Evolutionary conservation across 1,140 invertebrate species (phyloP).

Genomic region (Rhopalosiphum maidis): DNA sequence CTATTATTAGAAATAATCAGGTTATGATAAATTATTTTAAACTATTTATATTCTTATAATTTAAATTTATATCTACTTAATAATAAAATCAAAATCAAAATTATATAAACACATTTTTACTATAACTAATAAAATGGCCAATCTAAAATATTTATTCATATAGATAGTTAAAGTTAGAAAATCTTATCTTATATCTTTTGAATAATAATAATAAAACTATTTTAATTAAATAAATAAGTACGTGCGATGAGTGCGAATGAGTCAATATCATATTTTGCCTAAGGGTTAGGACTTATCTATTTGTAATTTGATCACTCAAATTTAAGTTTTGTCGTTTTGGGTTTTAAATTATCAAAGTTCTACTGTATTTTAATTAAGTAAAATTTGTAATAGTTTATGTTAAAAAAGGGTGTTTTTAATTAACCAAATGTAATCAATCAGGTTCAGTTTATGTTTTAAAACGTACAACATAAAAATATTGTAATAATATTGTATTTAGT

Average conservation of each 20-base stretch:
- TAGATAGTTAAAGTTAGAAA: neutral
- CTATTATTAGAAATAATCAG: neutral
- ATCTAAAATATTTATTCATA: neutral
- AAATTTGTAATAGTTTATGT: neutral
- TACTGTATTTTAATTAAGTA: neutral
- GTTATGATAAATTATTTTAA: no score
- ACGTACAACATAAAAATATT: neutral
- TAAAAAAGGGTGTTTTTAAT: neutral
- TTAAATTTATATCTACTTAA: no score
- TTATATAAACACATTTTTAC: neutral
- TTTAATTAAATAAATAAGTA: neutral
- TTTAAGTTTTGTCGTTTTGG: neutral
- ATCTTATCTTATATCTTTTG: neutral
- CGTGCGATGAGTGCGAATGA: neutral
- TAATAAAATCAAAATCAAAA: neutral
- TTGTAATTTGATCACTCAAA: neutral
- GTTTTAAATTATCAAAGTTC: neutral
- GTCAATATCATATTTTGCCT: neutral
- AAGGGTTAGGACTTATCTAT: neutral
- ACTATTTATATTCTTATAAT: no score
- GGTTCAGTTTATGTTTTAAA: neutral
- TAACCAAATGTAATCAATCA: neutral
- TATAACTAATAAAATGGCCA: neutral
- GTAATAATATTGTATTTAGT: neutral
- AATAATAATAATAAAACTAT: neutral